Conservation (phyloP, 2,113 vertebrate genomes). For the Etheostoma spectabile region DNA sequence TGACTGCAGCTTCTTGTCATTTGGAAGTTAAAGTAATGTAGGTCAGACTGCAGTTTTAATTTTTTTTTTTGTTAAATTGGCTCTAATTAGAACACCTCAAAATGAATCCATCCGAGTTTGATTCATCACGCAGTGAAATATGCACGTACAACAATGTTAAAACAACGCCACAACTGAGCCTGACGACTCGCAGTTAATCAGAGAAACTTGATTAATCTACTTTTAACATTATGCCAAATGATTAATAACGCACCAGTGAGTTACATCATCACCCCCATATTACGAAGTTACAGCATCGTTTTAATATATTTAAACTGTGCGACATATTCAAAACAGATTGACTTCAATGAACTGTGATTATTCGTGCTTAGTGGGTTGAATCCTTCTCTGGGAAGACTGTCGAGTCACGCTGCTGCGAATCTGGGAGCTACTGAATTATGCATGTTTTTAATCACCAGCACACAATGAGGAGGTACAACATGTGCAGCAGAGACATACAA, state of each 20-base stretch:
- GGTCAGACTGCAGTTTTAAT: background rate
- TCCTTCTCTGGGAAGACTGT: slow-evolving; percentile 14
- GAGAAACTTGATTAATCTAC: slow-evolving; percentile 22
- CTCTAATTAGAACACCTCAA: background rate
- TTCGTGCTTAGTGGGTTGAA: slow-evolving; percentile 29
- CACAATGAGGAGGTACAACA: slow-evolving; percentile 32
- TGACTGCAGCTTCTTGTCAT: background rate
- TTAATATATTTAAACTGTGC: slow-evolving; percentile 47
- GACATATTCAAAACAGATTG: slow-evolving; percentile 51
- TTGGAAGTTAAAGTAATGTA: background rate
- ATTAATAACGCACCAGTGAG: slow-evolving; percentile 5
- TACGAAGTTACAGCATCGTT: background rate
- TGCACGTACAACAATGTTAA: background rate
- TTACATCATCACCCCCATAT: slow-evolving; percentile 32
- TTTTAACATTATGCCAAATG: slow-evolving; percentile 16
- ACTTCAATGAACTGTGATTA: slow-evolving; percentile 58
- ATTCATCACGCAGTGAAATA: background rate
- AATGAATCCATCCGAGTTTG: background rate
- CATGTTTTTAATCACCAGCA: slow-evolving; percentile 42
- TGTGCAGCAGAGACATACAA: slow-evolving; percentile 4
- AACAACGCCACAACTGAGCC: slow-evolving; percentile 5
- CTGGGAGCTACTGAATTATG: slow-evolving; percentile 47
- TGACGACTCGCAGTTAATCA: slow-evolving; percentile 18
- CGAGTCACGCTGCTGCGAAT: slow-evolving; percentile 53
- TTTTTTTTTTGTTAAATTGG: background rate